These are phyloP conservation scores for Trypoxylus dichotomus DNA, from an alignment of 1,140 invertebrate species.

Conservation along the genomic window DNA sequence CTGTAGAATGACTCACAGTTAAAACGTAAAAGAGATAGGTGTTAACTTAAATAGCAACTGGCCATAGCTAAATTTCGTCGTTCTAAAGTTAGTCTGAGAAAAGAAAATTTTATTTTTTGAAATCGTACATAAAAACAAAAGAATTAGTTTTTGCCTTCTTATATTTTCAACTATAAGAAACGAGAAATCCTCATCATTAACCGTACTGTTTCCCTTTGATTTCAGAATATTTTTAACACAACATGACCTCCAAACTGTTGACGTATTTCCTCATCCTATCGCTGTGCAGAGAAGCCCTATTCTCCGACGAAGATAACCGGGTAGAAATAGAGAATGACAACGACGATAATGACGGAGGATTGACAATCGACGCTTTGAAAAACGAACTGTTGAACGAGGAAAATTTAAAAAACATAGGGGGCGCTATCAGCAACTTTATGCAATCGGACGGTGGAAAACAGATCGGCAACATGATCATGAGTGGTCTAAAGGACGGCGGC, in stretches of 20 bases:
- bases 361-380: not conserved
- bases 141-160: no score
- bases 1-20: no score
- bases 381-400: not conserved
- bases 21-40: no score
- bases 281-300: not conserved
- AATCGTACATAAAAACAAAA: no score
- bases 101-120: no score
- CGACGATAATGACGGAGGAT: not conserved
- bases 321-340: not conserved
- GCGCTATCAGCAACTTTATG: constrained; percentile 60
- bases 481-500: constrained; percentile 32
- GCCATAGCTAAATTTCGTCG: no score
- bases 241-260: not conserved
- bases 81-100: no score
- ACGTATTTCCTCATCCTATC: not conserved
- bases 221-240: not conserved
- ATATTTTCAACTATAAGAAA: no score
- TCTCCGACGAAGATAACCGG: not conserved
- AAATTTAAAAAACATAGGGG: constrained; percentile 55
- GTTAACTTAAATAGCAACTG: no score
- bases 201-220: no score
- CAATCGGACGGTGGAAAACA: constrained; percentile 57
- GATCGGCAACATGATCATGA: constrained; percentile 41
- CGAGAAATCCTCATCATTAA: no score